These are phyloP conservation scores for Chunga burmeisteri DNA, from an alignment of 2,113 vertebrate species.

Conservation along the genomic window DNA sequence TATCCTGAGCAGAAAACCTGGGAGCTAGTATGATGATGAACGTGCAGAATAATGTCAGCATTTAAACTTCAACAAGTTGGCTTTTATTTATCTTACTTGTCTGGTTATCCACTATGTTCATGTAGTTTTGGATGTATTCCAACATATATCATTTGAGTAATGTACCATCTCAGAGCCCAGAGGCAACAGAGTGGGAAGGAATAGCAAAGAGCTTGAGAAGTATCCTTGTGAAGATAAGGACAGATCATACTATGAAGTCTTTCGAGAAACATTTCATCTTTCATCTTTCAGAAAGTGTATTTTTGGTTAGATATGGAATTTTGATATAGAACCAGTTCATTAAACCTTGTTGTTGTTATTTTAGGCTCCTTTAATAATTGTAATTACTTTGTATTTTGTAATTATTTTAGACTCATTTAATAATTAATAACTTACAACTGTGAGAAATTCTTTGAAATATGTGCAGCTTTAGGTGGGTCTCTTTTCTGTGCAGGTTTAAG, in stretches of 20 bases:
- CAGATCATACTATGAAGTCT: not conserved
- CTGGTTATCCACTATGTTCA: not conserved
- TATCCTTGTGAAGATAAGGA: not conserved
- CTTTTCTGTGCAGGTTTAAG: not conserved
- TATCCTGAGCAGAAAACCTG: not conserved
- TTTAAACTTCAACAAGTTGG: slow-evolving; percentile 1
- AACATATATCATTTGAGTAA: not conserved
- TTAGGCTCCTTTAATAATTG: not conserved
- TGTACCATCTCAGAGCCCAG: not conserved
- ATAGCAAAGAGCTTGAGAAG: not conserved
- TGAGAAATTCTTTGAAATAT: not conserved
- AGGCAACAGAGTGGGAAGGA: not conserved
- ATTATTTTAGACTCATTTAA: not conserved
- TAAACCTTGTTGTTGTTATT: not conserved
- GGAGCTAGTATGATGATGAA: not conserved
- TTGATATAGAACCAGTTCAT: not conserved
- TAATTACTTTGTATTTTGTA: not conserved
- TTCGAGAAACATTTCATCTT: not conserved
- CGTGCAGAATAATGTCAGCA: not conserved
- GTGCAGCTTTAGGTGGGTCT: not conserved
- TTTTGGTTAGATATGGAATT: not conserved
- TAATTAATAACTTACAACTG: not conserved
- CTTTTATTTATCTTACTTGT: not conserved
- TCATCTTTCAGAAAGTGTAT: not conserved
- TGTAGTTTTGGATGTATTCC: not conserved